phyloP scores from a whole-genome alignment of 2,888 invertebrate genomes.

The Drosophila diplacantha region DNA sequence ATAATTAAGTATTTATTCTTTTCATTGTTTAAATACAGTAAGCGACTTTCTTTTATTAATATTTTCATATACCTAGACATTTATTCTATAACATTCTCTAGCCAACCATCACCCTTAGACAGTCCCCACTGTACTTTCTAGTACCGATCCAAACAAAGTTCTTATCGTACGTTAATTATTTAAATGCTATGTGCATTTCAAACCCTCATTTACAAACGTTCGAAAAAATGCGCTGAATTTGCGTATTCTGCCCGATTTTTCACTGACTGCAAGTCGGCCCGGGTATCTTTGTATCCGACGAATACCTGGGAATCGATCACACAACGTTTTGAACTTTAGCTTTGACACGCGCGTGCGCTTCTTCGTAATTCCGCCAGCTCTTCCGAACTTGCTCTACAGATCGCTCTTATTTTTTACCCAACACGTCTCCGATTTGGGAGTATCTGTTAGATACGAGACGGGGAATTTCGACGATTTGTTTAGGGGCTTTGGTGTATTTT shows the following conservation, averaged over 20 bases:
- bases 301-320: slow-evolving; percentile 36
- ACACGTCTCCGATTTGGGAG: slow-evolving; percentile 19
- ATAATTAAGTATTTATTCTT: background rate
- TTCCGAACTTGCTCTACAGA: slow-evolving; percentile 11
- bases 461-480: slow-evolving; percentile 12
- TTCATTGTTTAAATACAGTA: background rate
- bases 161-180: slow-evolving; percentile 42
- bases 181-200: slow-evolving; percentile 41
- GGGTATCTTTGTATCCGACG: slow-evolving; percentile 40
- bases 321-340: slow-evolving; percentile 28
- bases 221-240: slow-evolving; percentile 14
- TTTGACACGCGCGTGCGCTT: slow-evolving; percentile 38
- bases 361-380: background rate
- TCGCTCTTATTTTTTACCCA: slow-evolving; percentile 7
- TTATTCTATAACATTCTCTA: background rate
- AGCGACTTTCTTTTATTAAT: background rate
- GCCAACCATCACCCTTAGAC: background rate
- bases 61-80: background rate
- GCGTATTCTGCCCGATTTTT: slow-evolving; percentile 15
- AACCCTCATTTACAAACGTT: slow-evolving; percentile 21
- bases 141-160: slow-evolving; percentile 2
- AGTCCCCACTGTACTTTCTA: slow-evolving; percentile 12
- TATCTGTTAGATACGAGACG: slow-evolving; percentile 31
- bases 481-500: slow-evolving; percentile 8
- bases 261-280: slow-evolving; percentile 4